Base-by-base conservation (phyloP, 2,888 invertebrate species). In the Drosophila subquinaria region DNA sequence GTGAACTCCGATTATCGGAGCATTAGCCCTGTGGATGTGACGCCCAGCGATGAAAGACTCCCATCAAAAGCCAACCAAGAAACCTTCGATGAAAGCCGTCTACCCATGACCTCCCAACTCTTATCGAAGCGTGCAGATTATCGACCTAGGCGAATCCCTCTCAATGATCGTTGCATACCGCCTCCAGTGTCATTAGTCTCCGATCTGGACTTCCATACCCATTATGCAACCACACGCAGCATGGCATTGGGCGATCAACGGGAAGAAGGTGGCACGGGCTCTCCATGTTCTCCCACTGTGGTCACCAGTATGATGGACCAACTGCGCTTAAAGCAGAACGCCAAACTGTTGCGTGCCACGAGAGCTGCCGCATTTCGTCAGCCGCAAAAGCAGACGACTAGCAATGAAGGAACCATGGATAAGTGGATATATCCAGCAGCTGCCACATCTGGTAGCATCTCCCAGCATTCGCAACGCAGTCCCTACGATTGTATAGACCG, bases 151-250 rank as follows among this genome's bases (percentile, higher is more conserved):
- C 45, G 56, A 8, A n/a, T 8, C n/a, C 15, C 17, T 1, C 13
- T 0, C 33, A 23, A 8, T 1, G 42, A 30, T 1, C 65, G 13
- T 3, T 10, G 9, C 2, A 56, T 64, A 59, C 40, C 64, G 5
- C 43, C 50, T 5, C 52, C 62, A 1, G 60, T 50, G 0, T 57
- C 73, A 4, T 3, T 71, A 2, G 30, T 50, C 0, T 81, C 88
- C 15, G 88, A 78, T 3, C 10, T 75, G 47, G 71, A 71, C 8
- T 84, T 78, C 9, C 20, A n/a, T 1, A 59, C 63, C 0, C 48
- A 79, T 11, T 55, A 17, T 4, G 0, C 40, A 1, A 4, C 11
- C 23, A 9, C 55, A 13, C 78, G 73, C 1, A 23, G 6, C 11
- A n/a, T 75, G 2, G 13, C 17, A 4, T 10, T 36, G 1, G 3